Evolutionary conservation across 2,113 vertebrate species (phyloP), one percentile per base, ranked within the genome.

Genomic region (Centropus unirufus): DNA sequence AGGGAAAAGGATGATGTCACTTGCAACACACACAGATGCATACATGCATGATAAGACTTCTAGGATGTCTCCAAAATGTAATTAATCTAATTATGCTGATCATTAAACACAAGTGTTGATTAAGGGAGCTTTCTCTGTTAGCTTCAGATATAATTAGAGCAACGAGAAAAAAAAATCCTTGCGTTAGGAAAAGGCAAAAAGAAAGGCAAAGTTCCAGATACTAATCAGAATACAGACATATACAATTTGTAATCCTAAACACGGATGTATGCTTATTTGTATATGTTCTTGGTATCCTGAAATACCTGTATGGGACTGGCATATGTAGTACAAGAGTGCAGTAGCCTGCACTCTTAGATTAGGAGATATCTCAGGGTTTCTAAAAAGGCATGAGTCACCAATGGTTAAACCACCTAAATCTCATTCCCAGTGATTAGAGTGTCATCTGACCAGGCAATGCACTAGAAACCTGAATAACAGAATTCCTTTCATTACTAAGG

Each of bases 71-170:
- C 30, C 32, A 92, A 92, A 87, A 87, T 58, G 72, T 64, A 93
- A 89, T 87, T 93, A 96, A 92, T 76, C 79, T 94, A 88, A 93
- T 95, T 85, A 92, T 51, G 63, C 58, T 93, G 75, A 85, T 62
- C 87, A 58, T 52, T 87, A 90, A 87, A 81, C 62, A 90, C 36
- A 92, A 86, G 77, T 73, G 34, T 81, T 92, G 92, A 96, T 87
- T 93, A 93, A 91, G 47, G 47, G 66, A 87, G 36, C 16, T 72
- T 61, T 72, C 44, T 68, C 54, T 90, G 44, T 47, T 73, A 92
- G 40, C 36, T 91, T 91, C 80, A 89, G 74, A 78, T 84, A 78
- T 54, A 91, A 93, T 87, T 87, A 91, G 44, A 54, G 40, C 39
- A 69, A 92, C 40, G 64, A 29, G 40, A 78, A 92, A 88, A 46